These are phyloP conservation scores for Branchellion lobata DNA, from an alignment of 2,888 invertebrate genomes.

Conservation along the genomic window DNA sequence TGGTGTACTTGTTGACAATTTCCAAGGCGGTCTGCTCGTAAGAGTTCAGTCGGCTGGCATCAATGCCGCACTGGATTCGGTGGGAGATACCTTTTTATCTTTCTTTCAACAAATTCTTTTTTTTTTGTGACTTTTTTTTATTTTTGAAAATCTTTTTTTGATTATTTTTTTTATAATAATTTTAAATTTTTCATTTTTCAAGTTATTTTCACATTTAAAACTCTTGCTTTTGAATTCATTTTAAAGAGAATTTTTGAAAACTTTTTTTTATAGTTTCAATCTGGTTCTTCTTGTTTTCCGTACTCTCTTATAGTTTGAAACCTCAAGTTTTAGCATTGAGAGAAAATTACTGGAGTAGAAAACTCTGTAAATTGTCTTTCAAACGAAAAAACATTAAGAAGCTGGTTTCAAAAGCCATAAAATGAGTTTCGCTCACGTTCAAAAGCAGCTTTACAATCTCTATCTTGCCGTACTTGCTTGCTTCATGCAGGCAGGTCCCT, in stretches of 20 bases:
- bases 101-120: no score
- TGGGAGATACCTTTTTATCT: background rate
- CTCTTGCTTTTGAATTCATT: no score
- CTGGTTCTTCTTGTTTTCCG: no score
- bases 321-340: background rate
- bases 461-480: constrained; percentile 62
- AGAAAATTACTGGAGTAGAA: background rate
- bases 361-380: background rate
- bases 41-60: constrained; percentile 62
- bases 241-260: no score
- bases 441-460: constrained; percentile 63
- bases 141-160: background rate
- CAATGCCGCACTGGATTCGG: constrained; percentile 61
- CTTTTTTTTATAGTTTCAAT: no score
- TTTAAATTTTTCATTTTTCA: background rate
- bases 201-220: no score
- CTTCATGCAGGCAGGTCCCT: constrained; percentile 64
- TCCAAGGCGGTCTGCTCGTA: constrained; percentile 64
- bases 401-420: no score
- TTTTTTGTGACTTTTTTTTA: background rate
- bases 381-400: background rate
- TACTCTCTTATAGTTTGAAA: no score
- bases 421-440: constrained; percentile 46
- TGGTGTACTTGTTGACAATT: constrained; percentile 63
- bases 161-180: background rate